Percentiles rank a stretch among this genome's conserved stretches.
phyloP scores from a whole-genome alignment of 2,888 invertebrate species.

The Onthophagus sagittarius region DNA sequence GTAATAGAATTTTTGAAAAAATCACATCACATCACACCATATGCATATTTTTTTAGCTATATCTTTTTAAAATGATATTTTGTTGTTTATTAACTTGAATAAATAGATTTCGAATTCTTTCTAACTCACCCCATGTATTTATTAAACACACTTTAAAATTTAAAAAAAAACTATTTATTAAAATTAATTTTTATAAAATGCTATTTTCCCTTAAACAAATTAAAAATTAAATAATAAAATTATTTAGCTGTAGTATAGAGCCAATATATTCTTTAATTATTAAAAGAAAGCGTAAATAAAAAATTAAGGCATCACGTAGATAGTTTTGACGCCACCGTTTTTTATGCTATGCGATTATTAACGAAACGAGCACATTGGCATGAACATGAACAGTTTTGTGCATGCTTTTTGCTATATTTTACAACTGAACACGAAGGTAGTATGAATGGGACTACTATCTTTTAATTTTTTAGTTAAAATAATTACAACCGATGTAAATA shows the following conservation, averaged over 20 bases:
- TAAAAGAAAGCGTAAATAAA: neutral
- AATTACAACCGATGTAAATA: neutral
- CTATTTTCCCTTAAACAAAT: neutral
- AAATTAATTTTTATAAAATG: neutral
- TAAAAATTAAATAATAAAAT: neutral
- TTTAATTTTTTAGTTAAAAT: conserved; percentile 15
- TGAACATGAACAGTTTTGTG: conserved; percentile 18
- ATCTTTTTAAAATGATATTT: too few species aligned
- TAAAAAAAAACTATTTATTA: neutral
- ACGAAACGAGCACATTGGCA: conserved; percentile 3
- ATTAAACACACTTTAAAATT: too few species aligned
- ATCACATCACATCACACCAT: too few species aligned
- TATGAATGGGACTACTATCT: conserved; percentile 44
- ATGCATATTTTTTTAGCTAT: too few species aligned
- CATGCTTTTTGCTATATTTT: conserved; percentile 16
- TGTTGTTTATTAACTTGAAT: too few species aligned
- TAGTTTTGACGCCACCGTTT: neutral
- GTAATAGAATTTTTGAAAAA: too few species aligned
- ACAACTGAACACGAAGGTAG: conserved; percentile 41
- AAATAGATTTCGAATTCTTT: too few species aligned
- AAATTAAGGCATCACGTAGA: neutral
- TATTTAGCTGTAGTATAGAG: conserved; percentile 7
- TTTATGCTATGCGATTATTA: neutral
- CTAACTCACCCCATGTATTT: too few species aligned
- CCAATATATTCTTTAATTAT: conserved; percentile 1